Evolutionary conservation across 2,888 invertebrate genomes (phyloP), one percentile per base, ranked within the genome.

Genomic region (Leistus spinibarbis): DNA sequence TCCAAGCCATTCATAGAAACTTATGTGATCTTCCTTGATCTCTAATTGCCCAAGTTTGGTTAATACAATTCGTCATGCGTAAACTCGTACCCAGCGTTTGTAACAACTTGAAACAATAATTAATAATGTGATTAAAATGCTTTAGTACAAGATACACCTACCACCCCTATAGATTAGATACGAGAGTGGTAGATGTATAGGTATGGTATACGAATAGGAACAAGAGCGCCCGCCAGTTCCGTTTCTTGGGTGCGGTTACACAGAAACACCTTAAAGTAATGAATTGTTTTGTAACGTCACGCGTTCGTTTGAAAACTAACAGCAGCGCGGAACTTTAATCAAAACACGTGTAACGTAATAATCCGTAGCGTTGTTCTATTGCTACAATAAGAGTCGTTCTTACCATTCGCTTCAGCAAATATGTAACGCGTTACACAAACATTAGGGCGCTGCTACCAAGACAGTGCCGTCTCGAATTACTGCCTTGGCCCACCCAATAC

Each of bases 341-440:
- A 69, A 60, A 69, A 69, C 69, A 69, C 62, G 60, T 69, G 69
- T 69, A 69, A 62, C 69, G 62, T 69, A 69, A 69, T 69, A 69
- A 69, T 40, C 53, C 19, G 67, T 67, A 67, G 54, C 67, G 17
- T 4, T 57, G 17, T 17, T 17, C 16, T 16, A n/a, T 17, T 17
- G 56, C n/a, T 16, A 27, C 27, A 64, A 24, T 16, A 23, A 64
- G 22, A 64, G 23, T 16, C 16, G 27, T 23, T 64, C 23, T 17
- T 16, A 27, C 64, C 4, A n/a, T 23, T 24, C 23, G 23, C 27
- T 64, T 27, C 64, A 64, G 23, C 27, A 27, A 27, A 16, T 64
- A 64, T 64, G n/a, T 64, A 24, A 64, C 23, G 23, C 40, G 40
- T 13, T 40, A 40, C 40, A 13, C 40, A 40, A 40, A 20, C 57